Conservation (phyloP, 2,797 vertebrate species). For the Halcyon chelicuti region DNA sequence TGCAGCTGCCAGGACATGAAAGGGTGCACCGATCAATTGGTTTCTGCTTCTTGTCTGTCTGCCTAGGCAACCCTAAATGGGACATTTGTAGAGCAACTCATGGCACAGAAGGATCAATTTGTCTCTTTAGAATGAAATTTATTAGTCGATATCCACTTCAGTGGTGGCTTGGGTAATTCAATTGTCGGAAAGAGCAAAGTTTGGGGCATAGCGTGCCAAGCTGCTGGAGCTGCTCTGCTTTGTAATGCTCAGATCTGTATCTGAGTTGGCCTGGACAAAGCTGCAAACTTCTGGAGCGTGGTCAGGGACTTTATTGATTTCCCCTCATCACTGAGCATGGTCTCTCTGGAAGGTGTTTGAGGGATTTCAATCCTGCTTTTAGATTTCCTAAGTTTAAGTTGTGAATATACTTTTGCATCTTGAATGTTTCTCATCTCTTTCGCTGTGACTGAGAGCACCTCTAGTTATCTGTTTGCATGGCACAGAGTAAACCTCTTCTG, state of each 20-base stretch:
- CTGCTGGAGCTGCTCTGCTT: not conserved
- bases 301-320: not conserved
- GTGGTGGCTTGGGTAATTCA: slow-evolving; percentile 11
- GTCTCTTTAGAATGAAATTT: slow-evolving; percentile 51
- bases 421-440: not conserved
- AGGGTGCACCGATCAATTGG: not conserved
- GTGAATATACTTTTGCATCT: not conserved
- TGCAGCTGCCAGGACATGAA: slow-evolving; percentile 31
- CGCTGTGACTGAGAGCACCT: not conserved
- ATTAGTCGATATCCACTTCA: slow-evolving; percentile 43
- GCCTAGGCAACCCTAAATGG: not conserved
- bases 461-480: not conserved
- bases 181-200: not conserved
- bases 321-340: not conserved
- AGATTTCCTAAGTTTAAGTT: not conserved
- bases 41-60: not conserved
- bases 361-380: not conserved
- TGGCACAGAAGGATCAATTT: slow-evolving; percentile 46
- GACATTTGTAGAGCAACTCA: not conserved
- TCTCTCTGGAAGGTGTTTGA: not conserved
- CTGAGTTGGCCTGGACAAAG: not conserved
- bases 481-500: not conserved
- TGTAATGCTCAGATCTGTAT: not conserved
- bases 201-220: not conserved
- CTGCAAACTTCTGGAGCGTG: not conserved